These are phyloP conservation scores for Agrotis puta DNA, from an alignment of 2,888 invertebrate species.

Conservation along the genomic window DNA sequence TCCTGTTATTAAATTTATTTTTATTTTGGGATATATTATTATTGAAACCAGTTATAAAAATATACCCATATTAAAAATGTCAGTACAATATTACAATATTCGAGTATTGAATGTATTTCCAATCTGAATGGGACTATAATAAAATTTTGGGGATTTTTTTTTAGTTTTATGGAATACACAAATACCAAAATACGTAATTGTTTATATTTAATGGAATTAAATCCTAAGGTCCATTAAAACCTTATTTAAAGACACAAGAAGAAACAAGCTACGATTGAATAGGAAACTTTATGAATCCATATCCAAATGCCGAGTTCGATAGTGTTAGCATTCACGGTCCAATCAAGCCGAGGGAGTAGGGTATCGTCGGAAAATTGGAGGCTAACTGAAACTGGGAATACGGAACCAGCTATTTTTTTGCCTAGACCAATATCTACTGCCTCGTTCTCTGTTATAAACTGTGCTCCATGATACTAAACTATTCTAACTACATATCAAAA, in stretches of 20 bases:
- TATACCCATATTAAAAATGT: neutral
- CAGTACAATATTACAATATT: too few species aligned
- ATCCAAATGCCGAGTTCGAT: constrained; percentile 63
- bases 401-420: constrained; percentile 32
- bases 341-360: constrained; percentile 74
- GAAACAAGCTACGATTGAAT: constrained; percentile 39
- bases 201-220: too few species aligned
- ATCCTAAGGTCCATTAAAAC: neutral
- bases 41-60: too few species aligned
- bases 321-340: constrained; percentile 79
- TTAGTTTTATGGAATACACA: too few species aligned
- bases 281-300: constrained; percentile 63
- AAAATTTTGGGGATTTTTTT: too few species aligned
- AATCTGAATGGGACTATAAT: too few species aligned
- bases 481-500: neutral
- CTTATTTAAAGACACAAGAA: neutral
- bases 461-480: neutral
- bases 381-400: constrained; percentile 49
- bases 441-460: constrained; percentile 5
- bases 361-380: constrained; percentile 69
- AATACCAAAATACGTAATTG: too few species aligned
- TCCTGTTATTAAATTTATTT: neutral
- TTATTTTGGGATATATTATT: neutral
- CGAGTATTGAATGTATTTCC: too few species aligned
- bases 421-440: constrained; percentile 18